phyloP scores from a whole-genome alignment of 2,797 vertebrate genomes.

The Eulemur albifrons region DNA sequence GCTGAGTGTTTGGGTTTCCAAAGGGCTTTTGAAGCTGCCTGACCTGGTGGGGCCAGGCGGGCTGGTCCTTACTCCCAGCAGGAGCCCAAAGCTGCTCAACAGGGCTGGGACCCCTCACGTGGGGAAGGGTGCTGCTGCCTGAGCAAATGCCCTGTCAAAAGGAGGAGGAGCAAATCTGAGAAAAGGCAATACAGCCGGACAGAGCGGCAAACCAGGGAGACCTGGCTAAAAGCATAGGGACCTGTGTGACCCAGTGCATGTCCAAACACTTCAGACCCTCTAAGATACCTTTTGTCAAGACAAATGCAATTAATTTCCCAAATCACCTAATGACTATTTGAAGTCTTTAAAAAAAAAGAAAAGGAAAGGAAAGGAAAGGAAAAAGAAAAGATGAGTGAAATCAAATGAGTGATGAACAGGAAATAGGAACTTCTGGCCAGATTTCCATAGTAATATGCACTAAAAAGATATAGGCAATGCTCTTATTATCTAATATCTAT shows the following conservation, averaged over 20 bases:
- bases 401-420: not conserved
- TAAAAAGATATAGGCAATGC: not conserved
- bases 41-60: not conserved
- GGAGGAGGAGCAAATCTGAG: not conserved
- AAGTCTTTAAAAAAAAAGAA: not conserved
- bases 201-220: not conserved
- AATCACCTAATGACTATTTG: not conserved
- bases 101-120: not conserved
- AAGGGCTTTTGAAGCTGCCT: not conserved
- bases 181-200: not conserved
- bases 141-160: not conserved
- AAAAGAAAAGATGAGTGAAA: not conserved
- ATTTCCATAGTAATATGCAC: not conserved
- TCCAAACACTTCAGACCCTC: not conserved
- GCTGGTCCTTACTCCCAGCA: not conserved
- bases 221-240: not conserved
- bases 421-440: not conserved
- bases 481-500: not conserved
- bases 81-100: not conserved
- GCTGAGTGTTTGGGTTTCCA: not conserved
- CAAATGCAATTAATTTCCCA: slow-evolving; percentile 19
- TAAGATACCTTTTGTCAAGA: not conserved
- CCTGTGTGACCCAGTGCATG: not conserved
- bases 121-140: not conserved
- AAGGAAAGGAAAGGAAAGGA: not conserved